Evolutionary conservation across 2,113 vertebrate genomes (phyloP).

Genomic region (Nyctibius bracteatus): DNA sequence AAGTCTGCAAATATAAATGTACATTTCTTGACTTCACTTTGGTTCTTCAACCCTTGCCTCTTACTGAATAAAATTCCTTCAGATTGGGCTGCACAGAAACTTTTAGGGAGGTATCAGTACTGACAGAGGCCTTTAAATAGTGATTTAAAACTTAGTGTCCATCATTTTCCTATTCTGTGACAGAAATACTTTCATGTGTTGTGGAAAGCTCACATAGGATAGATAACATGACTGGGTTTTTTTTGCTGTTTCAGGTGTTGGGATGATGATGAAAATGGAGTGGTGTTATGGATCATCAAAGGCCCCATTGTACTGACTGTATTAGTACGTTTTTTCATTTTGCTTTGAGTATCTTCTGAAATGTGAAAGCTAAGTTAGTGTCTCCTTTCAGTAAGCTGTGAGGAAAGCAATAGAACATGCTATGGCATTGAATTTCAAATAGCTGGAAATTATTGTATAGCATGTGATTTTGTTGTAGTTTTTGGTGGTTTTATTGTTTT

Average conservation of each 20-base stretch:
- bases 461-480: neutral
- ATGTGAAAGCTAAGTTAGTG: neutral
- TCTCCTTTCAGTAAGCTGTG: neutral
- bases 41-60: neutral
- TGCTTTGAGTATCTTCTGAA: neutral
- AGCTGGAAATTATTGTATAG: neutral
- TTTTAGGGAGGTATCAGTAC: neutral
- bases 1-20: neutral
- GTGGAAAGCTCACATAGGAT: neutral
- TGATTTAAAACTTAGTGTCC: neutral
- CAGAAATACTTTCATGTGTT: neutral
- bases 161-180: neutral
- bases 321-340: constrained; percentile 57
- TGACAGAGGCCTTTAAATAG: neutral
- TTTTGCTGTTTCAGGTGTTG: constrained; percentile 63
- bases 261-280: constrained; percentile 71
- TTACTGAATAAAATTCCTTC: neutral
- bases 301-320: constrained; percentile 73
- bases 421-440: neutral
- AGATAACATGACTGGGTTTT: neutral
- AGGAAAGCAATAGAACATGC: neutral
- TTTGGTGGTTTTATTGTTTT: neutral
- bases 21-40: neutral
- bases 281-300: constrained; percentile 77
- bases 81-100: fast-evolving